These are phyloP conservation scores for Andricus grossulariae DNA, from an alignment of 1,140 invertebrate species.

Conservation along the genomic window DNA sequence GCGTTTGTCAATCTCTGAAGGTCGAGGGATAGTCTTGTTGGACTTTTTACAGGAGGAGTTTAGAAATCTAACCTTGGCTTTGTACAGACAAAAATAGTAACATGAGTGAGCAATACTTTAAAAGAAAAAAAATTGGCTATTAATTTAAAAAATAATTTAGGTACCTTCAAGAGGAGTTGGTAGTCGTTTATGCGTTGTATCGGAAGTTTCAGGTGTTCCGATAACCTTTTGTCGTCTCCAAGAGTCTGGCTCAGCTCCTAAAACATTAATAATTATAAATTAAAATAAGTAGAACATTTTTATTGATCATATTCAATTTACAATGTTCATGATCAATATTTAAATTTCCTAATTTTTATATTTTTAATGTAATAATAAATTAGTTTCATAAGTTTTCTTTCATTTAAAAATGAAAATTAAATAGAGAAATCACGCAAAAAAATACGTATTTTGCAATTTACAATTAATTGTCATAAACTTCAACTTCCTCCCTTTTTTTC, in stretches of 20 bases:
- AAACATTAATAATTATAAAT: slow-evolving; percentile 56
- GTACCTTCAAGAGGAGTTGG: slow-evolving; percentile 95
- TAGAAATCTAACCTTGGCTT: no score
- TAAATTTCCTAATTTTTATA: no score
- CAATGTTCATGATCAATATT: background rate
- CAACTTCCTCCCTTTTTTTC: no score
- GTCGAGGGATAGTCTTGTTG: no score
- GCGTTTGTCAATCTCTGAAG: no score
- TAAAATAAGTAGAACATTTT: slow-evolving; percentile 1
- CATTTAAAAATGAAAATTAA: no score
- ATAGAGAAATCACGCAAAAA: no score
- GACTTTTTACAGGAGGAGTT: no score
- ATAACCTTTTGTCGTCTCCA: slow-evolving; percentile 91
- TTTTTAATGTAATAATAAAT: no score
- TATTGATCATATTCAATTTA: background rate
- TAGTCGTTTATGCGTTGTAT: slow-evolving; percentile 98
- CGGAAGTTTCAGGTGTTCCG: slow-evolving; percentile 94
- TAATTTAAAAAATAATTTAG: slow-evolving; percentile 41
- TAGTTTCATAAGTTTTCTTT: no score
- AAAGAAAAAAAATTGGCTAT: slow-evolving; percentile 33
- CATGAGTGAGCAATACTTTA: slow-evolving; percentile 20
- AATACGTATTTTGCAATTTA: no score
- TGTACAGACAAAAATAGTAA: background rate
- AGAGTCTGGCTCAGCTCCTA: slow-evolving; percentile 90
- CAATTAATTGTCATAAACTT: no score